Evolutionary conservation across 2,888 invertebrate genomes (phyloP), one percentile per base, ranked within the genome.

Genomic region (Oconnorella tubifera): DNA sequence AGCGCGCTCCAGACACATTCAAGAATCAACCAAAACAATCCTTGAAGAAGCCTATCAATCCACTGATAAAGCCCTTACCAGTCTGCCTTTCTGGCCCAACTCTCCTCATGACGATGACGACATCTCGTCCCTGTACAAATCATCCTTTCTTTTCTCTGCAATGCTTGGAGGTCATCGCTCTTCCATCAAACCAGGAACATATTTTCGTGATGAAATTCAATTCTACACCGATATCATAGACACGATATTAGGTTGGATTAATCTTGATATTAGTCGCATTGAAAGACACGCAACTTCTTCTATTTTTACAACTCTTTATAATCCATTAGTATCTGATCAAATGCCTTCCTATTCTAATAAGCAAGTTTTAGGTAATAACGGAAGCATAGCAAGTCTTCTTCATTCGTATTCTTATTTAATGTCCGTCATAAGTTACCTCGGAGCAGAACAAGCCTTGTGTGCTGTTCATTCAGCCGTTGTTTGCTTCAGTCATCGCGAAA

Each of bases 401-500:
- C n/a, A n/a, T n/a, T n/a, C n/a, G n/a, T n/a, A n/a, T n/a, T n/a
- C n/a, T 55, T 62, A 71, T 56, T 66, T 72, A n/a, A 62, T 72
- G 63, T 62, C 62, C 10, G 62, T 65, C n/a, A 58, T 71, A 55
- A 64, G 65, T 51, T 68, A 65, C 62, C 33, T 70, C 51, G 71
- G 71, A 28, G 70, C 68, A 10, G 68, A 71, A 50, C 68, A 72
- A 63, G 65, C 72, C 3, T 62, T 72, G 48, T 72, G 72, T 53
- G 61, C 64, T 28, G 68, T 66, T 33, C 70, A 66, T 56, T 67
- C 65, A 53, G 66, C 70, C 6, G 48, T 72, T 48, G 64, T 71
- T 23, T 72, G 72, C 59, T 72, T 72, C 65, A 71, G 71, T 33
- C 68, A 71, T 59, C 56, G 63, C 31, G 72, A 72, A 66, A 72